Conservation (phyloP, 1,140 invertebrate genomes). For the Saccostrea cuccullata region DNA sequence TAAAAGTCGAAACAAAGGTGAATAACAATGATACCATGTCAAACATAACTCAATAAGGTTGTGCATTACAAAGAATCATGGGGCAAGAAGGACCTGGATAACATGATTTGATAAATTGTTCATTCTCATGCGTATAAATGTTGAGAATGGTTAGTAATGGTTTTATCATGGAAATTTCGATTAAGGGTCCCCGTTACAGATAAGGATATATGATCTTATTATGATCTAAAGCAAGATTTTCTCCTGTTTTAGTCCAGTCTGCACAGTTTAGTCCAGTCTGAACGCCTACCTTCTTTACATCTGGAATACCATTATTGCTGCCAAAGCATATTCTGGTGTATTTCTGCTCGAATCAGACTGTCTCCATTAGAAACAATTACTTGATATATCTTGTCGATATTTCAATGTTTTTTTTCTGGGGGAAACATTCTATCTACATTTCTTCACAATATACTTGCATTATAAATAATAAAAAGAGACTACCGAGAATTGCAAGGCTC, state of each 20-base stretch:
- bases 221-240: neutral
- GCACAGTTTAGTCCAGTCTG: neutral
- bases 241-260: neutral
- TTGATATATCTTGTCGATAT: conserved; percentile 3
- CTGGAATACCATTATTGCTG: neutral
- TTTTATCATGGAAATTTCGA: neutral
- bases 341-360: neutral
- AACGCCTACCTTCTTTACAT: neutral
- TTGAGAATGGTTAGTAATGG: neutral
- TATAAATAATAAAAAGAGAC: too few relatives aligned
- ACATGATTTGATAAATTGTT: too few relatives aligned
- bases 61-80: too few relatives aligned
- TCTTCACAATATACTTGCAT: neutral
- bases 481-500: neutral
- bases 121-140: neutral
- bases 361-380: neutral
- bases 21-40: too few relatives aligned
- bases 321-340: neutral
- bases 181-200: neutral
- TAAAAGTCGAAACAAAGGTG: too few relatives aligned
- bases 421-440: neutral
- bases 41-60: too few relatives aligned
- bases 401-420: neutral
- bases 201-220: neutral
- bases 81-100: too few relatives aligned